Percentiles rank a stretch among this genome's conserved stretches.
These are phyloP conservation scores for Danaus plexippus DNA, from an alignment of 1,140 invertebrate species.

Conservation along the genomic window DNA sequence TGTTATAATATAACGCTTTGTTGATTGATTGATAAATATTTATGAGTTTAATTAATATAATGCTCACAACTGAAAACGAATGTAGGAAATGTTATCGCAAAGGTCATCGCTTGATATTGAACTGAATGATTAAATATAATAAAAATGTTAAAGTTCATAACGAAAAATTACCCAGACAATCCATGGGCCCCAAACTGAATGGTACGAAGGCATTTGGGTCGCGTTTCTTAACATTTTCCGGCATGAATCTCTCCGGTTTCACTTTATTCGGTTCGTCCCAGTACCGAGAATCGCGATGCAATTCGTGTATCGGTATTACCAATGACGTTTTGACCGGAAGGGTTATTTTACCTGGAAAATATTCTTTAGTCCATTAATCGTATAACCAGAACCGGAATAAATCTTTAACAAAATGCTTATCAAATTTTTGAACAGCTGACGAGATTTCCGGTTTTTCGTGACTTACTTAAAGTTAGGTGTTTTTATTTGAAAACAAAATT, in stretches of 20 bases:
- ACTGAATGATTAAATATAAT: background rate
- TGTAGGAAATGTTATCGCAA: background rate
- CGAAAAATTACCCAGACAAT: slow-evolving; percentile 46
- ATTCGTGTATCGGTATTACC: slow-evolving; percentile 60
- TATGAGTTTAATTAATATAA: too few species aligned
- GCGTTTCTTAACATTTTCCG: slow-evolving; percentile 50
- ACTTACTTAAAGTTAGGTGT: too few species aligned
- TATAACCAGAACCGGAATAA: too few species aligned
- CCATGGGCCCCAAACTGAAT: slow-evolving; percentile 59
- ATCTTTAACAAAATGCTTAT: too few species aligned
- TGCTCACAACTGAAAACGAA: background rate
- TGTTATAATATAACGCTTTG: too few species aligned
- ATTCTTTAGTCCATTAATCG: background rate
- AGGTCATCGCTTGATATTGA: background rate
- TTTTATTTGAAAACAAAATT: too few species aligned
- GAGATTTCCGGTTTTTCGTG: too few species aligned
- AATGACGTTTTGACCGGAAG: slow-evolving; percentile 57
- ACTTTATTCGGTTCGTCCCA: slow-evolving; percentile 76
- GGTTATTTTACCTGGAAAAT: slow-evolving; percentile 35
- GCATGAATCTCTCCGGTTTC: slow-evolving; percentile 70
- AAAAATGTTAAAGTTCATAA: too few species aligned
- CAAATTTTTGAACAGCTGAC: too few species aligned
- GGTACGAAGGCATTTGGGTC: slow-evolving; percentile 56
- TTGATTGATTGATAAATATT: too few species aligned
- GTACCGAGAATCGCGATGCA: slow-evolving; percentile 75